Evolutionary conservation across 2,888 invertebrate genomes (phyloP).

Genomic region (Nephrocerus scutellatus): DNA sequence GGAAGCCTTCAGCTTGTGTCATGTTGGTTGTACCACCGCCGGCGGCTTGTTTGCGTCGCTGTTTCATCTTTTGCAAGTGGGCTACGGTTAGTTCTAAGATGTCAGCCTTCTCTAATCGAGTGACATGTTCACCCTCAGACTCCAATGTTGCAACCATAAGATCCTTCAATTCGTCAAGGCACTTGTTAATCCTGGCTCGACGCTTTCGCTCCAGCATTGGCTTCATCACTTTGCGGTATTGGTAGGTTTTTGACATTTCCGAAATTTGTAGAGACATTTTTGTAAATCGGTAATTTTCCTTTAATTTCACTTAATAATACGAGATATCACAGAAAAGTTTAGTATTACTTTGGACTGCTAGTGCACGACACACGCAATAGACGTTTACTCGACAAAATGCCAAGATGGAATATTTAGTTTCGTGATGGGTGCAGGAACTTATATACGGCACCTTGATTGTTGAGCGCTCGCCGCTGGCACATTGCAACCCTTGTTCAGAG

Average conservation of each 20-base stretch:
- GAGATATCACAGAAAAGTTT: conserved; percentile 12
- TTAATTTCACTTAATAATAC: background rate
- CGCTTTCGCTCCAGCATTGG: conserved; percentile 86
- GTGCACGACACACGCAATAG: too few species aligned
- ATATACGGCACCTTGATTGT: too few species aligned
- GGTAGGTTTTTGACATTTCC: conserved; percentile 77
- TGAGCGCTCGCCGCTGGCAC: too few species aligned
- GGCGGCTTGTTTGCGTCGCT: conserved; percentile 50
- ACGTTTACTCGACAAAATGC: conserved; percentile 12
- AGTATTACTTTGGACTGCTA: too few species aligned
- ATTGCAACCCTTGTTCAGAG: too few species aligned
- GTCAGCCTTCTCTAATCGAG: conserved; percentile 84
- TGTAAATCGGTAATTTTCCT: conserved; percentile 3
- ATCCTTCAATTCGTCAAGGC: conserved; percentile 83
- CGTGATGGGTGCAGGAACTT: too few species aligned
- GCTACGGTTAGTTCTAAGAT: conserved; percentile 82
- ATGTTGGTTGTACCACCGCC: conserved; percentile 47
- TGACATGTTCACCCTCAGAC: conserved; percentile 83
- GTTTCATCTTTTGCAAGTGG: conserved; percentile 71
- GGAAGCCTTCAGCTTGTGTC: conserved; percentile 74
- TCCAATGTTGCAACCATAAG: conserved; percentile 65
- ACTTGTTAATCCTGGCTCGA: conserved; percentile 82
- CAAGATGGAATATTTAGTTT: conserved; percentile 22
- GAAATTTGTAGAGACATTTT: conserved; percentile 40
- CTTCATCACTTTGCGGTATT: conserved; percentile 91